Conservation (phyloP, 1,140 invertebrate genomes). For the Thalassaphorura encarpata region DNA sequence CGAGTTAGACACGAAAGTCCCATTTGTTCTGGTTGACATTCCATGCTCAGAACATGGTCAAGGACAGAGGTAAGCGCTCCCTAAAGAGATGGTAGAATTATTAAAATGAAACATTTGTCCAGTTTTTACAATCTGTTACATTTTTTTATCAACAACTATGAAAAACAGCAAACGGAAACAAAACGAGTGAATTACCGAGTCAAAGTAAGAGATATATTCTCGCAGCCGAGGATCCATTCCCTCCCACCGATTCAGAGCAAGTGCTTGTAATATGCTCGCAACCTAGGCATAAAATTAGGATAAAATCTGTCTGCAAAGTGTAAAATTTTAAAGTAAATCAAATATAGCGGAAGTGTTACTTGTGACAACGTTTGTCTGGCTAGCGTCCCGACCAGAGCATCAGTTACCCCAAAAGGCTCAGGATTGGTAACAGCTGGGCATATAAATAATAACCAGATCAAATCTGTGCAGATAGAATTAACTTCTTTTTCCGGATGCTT, state of each 20-base stretch:
- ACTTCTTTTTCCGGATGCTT: slow-evolving; percentile 39
- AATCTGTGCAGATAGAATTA: slow-evolving; percentile 74
- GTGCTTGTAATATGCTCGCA: slow-evolving; percentile 52
- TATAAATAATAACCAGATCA: slow-evolving; percentile 88
- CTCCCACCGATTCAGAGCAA: slow-evolving; percentile 47
- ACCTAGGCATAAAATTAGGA: no score
- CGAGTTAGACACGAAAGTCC: slow-evolving; percentile 17
- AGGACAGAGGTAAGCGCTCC: slow-evolving; percentile 19
- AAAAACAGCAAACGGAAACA: neutral
- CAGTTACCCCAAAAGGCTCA: slow-evolving; percentile 65
- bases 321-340: neutral
- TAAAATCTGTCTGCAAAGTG: no score
- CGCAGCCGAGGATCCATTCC: slow-evolving; percentile 43
- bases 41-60: slow-evolving; percentile 27
- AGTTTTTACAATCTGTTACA: neutral
- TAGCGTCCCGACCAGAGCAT: slow-evolving; percentile 23
- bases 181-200: slow-evolving; percentile 22
- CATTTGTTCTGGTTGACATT: slow-evolving; percentile 20
- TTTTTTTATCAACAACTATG: neutral
- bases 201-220: slow-evolving; percentile 36
- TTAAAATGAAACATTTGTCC: neutral
- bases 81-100: no score
- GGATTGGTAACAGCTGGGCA: slow-evolving; percentile 95
- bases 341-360: neutral
- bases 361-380: slow-evolving; percentile 27